Conservation (phyloP, 2,113 vertebrate species). For the Scortum barcoo region DNA sequence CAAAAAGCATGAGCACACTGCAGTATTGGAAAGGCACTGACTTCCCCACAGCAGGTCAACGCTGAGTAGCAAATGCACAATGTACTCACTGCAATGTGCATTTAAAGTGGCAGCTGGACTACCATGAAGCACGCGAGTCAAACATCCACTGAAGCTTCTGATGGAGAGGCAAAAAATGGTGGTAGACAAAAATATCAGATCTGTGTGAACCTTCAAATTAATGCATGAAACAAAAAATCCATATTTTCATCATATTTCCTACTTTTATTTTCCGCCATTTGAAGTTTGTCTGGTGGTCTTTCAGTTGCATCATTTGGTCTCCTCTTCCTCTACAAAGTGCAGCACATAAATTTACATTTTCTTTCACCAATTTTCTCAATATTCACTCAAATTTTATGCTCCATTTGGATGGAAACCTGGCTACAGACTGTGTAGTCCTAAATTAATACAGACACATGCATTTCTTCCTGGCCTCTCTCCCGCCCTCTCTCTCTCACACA, state of each 20-base stretch:
- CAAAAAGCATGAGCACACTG: neutral
- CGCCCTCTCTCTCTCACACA: neutral
- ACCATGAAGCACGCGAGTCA: neutral
- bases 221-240: neutral
- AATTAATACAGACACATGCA: neutral
- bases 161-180: neutral
- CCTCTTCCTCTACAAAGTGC: no score
- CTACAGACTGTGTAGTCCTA: neutral
- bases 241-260: neutral
- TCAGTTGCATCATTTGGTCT: neutral
- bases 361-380: no score
- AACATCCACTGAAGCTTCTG: neutral
- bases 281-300: neutral
- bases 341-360: no score
- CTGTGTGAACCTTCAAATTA: neutral
- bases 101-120: neutral
- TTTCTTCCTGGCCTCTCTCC: neutral
- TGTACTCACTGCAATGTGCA: neutral
- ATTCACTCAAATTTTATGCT: neutral
- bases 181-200: no score
- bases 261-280: neutral
- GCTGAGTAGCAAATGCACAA: neutral
- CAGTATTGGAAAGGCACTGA: neutral
- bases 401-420: neutral
- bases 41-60: conserved; percentile 16